A percentile compares a stretch with the other conserved stretches of the same genome.
These are phyloP conservation scores for Tetanocera ferruginea DNA, from an alignment of 2,888 invertebrate genomes.

Conservation along the genomic window DNA sequence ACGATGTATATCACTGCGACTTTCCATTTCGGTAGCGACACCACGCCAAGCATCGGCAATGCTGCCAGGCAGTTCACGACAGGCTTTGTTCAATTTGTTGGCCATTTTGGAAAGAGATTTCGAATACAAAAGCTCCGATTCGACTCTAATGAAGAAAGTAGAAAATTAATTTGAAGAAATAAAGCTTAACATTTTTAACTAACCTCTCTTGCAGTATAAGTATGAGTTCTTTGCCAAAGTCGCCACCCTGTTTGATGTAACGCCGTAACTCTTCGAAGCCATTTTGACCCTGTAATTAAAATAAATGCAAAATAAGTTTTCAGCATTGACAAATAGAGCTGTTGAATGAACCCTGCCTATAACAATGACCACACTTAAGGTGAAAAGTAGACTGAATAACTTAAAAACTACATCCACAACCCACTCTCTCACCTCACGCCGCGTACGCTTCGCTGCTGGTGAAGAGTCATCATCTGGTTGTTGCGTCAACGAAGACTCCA, in stretches of 20 bases:
- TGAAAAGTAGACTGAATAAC: background rate
- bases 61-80: slow-evolving; percentile 82
- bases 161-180: background rate
- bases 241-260: slow-evolving; percentile 94
- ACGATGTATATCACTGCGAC: slow-evolving; percentile 90
- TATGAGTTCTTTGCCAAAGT: slow-evolving; percentile 93
- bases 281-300: slow-evolving; percentile 83
- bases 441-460: slow-evolving; percentile 58
- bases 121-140: slow-evolving; percentile 91
- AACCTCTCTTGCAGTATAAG: slow-evolving; percentile 93
- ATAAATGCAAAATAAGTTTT: slow-evolving; percentile 1
- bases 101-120: slow-evolving; percentile 91
- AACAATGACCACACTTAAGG: slow-evolving; percentile 19
- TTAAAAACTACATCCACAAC: background rate
- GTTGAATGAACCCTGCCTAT: background rate
- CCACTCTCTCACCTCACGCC: slow-evolving; percentile 60
- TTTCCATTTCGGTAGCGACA: slow-evolving; percentile 92
- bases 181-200: slow-evolving; percentile 47
- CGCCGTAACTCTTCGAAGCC: slow-evolving; percentile 94
- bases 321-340: background rate
- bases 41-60: slow-evolving; percentile 93
- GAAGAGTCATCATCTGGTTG: slow-evolving; percentile 59
- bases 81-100: slow-evolving; percentile 85
- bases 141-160: slow-evolving; percentile 76
- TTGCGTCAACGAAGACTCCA: slow-evolving; percentile 58